Base-by-base conservation (phyloP, 2,113 vertebrate genomes). In the Onychostoma macrolepis region DNA sequence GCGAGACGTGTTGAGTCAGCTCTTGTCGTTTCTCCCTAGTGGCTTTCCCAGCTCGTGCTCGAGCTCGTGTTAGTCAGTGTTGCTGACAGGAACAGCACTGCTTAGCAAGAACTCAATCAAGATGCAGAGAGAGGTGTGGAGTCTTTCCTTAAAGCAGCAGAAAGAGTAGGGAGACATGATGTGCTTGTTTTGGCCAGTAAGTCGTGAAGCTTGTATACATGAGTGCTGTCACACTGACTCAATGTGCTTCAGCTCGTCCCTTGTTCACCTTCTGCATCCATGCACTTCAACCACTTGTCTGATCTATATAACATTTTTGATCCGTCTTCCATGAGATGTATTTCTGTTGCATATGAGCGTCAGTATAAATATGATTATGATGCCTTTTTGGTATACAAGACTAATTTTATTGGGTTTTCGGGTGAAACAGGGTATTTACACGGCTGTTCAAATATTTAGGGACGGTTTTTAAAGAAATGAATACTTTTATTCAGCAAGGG, bases 1-100 rank as follows among this genome's bases (percentile, higher is more conserved):
- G 81, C 2, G 79, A 2, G 36, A 83, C 56, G 24, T 88, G 91
- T 82, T 69, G 90, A 91, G 86, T 93, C 92, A 93, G 93, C 93
- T 88, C n/a, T 87, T 43, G 88, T 41, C 53, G 12, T 80, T 41
- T 76, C 77, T 87, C 89, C 65, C 63, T 19, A 41, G 89, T 69
- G 89, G 83, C 86, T 90, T 36, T 45, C 88, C 15, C 85, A 36
- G 67, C 61, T 81, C 58, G 8, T 21, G 41, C 26, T 83, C 15
- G 48, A 15, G 72, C 30, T 89, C 56, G 50, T 88, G 87, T 93
- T 90, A 83, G 87, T 91, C 91, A 92, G 84, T n/a, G 26, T 58
- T 76, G 28, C 88, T 89, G 91, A 92, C 89, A 89, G 88, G 76
- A 78, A 87, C 88, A 87, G 86, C 86, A 28, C 50, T 11, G 33